Evolutionary conservation across 2,113 vertebrate genomes (phyloP), one percentile per base, ranked within the genome.

Genomic region (Siniperca knerii): DNA sequence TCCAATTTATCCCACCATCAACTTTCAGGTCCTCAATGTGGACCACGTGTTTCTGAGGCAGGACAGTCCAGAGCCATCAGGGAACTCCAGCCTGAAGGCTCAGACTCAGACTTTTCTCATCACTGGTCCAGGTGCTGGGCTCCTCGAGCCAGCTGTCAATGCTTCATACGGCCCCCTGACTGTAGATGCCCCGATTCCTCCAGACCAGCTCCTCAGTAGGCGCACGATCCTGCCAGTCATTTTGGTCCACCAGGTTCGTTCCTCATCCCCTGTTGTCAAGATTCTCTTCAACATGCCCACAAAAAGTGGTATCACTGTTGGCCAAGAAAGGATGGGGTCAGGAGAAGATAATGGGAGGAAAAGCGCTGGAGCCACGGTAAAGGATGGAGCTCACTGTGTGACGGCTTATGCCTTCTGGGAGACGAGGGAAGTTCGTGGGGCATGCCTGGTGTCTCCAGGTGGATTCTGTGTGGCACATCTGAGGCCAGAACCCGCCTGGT

Each of bases 341-440:
- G 90, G 83, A 70, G 83, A 76, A 10, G 81, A 64, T 21, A 25
- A 52, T 16, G 79, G 66, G 12, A 71, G 67, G 62, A 89, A 80
- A 67, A 50, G n/a, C 5, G 75, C 21, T 25, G 88, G 72, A 42
- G 78, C 37, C 12, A 90, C 78, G 58, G 71, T 71, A 0, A 88
- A 61, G 0, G 95, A 97, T 1, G 82, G 8, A 29, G 94, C 96
- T 83, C 95, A 97, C 44, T 98, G 97, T 89, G 95, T 98, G 77
- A 97, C 96, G 0, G 96, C 96, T 0, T 98, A 97, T 0, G 97
- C 97, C 37, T 98, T 98, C 60, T 96, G 96, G 82, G 97, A 97
- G 89, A 97, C 96, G 0, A 93, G 92, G 74, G 97, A 97, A 75
- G 96, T 97, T 15, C 92, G 96, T 2, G 96, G 95, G 21, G 92